These are phyloP conservation scores for Octopus bimaculoides DNA, from an alignment of 1,140 invertebrate genomes.

Conservation along the genomic window DNA sequence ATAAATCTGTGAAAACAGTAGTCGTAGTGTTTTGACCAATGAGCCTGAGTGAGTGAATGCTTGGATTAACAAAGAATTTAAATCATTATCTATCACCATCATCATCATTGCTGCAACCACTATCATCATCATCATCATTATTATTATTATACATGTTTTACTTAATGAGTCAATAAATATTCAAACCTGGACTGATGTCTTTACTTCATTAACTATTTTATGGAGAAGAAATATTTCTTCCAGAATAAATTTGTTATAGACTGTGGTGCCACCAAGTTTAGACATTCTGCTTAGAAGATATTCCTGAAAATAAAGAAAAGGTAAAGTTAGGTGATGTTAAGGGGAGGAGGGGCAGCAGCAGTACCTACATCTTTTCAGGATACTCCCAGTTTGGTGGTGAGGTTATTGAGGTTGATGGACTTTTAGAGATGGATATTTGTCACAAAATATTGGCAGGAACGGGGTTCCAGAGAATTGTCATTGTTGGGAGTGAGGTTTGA, in stretches of 20 bases:
- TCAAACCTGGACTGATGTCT: conserved; percentile 45
- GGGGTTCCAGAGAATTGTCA: too few species aligned
- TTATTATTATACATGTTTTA: neutral
- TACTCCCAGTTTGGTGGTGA: too few species aligned
- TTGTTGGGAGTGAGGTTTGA: too few species aligned
- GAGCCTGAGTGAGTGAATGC: too few species aligned
- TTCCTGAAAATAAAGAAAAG: conserved; percentile 38
- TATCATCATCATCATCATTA: neutral
- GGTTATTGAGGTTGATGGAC: too few species aligned
- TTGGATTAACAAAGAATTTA: too few species aligned
- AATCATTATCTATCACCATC: neutral
- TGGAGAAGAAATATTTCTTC: conserved; percentile 54
- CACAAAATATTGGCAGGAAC: too few species aligned
- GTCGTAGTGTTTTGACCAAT: too few species aligned
- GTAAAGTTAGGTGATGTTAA: neutral
- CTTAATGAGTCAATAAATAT: neutral
- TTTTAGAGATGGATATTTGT: too few species aligned
- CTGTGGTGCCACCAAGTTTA: conserved; percentile 52
- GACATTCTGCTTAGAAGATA: conserved; percentile 52
- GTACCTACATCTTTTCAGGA: too few species aligned
- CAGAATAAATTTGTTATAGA: conserved; percentile 55
- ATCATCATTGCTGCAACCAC: neutral
- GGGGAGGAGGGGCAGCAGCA: too few species aligned
- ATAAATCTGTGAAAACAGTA: too few species aligned
- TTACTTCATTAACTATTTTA: conserved; percentile 49